These are phyloP conservation scores for Diplodus puntazzo DNA, from an alignment of 2,797 vertebrate species.

Conservation along the genomic window DNA sequence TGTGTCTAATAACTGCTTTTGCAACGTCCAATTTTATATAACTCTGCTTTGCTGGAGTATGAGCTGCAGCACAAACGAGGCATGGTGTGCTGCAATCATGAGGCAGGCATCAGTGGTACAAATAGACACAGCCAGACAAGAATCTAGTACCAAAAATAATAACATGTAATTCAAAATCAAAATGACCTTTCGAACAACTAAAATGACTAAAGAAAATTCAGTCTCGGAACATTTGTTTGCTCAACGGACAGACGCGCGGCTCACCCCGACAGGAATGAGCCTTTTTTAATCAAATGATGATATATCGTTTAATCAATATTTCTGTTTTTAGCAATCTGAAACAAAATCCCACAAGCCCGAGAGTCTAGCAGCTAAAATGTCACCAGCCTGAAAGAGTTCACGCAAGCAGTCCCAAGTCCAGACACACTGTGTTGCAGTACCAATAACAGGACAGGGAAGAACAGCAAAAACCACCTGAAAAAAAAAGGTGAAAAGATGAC, in stretches of 20 bases:
- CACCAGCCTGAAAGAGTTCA: neutral
- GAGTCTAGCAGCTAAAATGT: neutral
- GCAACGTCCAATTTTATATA: conserved; percentile 1
- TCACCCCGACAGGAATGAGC: neutral
- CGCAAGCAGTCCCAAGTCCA: neutral
- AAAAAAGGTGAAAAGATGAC: neutral
- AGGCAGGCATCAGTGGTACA: neutral
- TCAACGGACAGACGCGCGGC: neutral
- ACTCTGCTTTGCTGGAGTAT: conserved; percentile 3
- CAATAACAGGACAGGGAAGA: neutral
- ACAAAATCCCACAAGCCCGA: neutral
- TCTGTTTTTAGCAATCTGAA: neutral
- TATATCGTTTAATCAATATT: neutral
- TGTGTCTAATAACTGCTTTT: neutral
- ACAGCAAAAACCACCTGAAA: too few species aligned
- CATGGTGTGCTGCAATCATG: neutral
- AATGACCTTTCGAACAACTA: neutral
- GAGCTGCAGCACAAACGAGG: neutral
- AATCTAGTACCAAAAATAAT: neutral
- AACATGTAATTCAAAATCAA: neutral
- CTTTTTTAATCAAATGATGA: neutral
- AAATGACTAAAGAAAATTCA: neutral
- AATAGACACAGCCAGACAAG: neutral
- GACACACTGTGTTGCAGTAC: neutral
- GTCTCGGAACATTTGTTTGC: neutral